A percentile compares a stretch with the other conserved stretches of the same genome.
Conservation (phyloP, 2,888 invertebrate species). For the Drosophila yooni region DNA sequence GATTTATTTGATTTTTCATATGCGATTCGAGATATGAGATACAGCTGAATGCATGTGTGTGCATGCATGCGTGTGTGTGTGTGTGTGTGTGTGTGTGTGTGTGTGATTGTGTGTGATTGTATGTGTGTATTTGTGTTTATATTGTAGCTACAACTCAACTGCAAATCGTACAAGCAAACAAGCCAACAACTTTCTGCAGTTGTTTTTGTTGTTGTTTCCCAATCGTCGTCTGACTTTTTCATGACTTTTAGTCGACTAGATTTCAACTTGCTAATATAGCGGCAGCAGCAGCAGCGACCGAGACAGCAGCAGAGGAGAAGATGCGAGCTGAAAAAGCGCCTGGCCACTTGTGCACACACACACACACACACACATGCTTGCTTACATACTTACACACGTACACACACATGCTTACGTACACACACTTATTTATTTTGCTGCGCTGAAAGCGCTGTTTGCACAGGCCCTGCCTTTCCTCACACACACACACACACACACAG, state of each 20-base stretch:
- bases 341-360: constrained; percentile 38
- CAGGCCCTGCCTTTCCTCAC: constrained; percentile 10
- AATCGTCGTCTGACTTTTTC: constrained; percentile 49
- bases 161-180: constrained; percentile 76
- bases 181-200: constrained; percentile 42
- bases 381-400: neutral
- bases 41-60: constrained; percentile 16
- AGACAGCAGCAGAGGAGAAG: constrained; percentile 3
- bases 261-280: constrained; percentile 70
- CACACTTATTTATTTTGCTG: constrained; percentile 28
- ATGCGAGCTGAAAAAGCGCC: constrained; percentile 45
- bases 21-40: constrained; percentile 38
- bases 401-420: neutral
- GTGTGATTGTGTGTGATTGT: constrained; percentile 7
- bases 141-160: constrained; percentile 55
- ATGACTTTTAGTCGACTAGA: constrained; percentile 55
- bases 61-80: constrained; percentile 1
- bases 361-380: constrained; percentile 3
- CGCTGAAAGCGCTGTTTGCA: constrained; percentile 64
- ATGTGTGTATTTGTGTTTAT: constrained; percentile 39
- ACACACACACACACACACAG: constrained; percentile 16
- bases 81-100: constrained; percentile 1
- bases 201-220: constrained; percentile 40
- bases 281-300: constrained; percentile 5
- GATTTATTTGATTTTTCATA: constrained; percentile 45